Percentiles rank a stretch among this genome's conserved stretches.
Evolutionary conservation across 2,888 invertebrate genomes (phyloP).

Genomic region (Limnephilus rhombicus): DNA sequence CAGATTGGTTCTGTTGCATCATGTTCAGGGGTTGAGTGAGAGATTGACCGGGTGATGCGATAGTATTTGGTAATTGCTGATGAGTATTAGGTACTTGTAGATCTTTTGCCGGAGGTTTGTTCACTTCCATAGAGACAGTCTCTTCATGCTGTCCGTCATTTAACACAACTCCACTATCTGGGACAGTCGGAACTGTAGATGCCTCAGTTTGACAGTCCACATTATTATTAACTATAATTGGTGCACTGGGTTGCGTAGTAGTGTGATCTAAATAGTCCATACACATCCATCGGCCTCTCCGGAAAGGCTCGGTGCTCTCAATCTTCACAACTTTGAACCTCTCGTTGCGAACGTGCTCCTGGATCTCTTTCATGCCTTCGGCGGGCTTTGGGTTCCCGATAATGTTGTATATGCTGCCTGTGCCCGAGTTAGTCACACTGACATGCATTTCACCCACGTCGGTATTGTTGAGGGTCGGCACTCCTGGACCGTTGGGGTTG

Average conservation of each 20-base stretch:
- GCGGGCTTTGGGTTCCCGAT: slow-evolving; percentile 78
- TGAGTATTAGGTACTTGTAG: slow-evolving; percentile 74
- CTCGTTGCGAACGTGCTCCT: slow-evolving; percentile 87
- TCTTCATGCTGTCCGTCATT: slow-evolving; percentile 78
- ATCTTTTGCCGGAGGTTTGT: slow-evolving; percentile 75
- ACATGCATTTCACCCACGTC: slow-evolving; percentile 81
- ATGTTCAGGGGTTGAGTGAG: slow-evolving; percentile 75
- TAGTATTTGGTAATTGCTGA: slow-evolving; percentile 76
- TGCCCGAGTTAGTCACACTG: slow-evolving; percentile 80
- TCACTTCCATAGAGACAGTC: slow-evolving; percentile 70
- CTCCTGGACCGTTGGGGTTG: slow-evolving; percentile 75
- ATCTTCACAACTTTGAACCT: slow-evolving; percentile 97
- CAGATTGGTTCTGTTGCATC: slow-evolving; percentile 73
- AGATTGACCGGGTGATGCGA: slow-evolving; percentile 77
- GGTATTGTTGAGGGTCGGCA: slow-evolving; percentile 77
- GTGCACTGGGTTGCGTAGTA: slow-evolving; percentile 77
- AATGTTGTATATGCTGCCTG: slow-evolving; percentile 80
- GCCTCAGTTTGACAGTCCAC: slow-evolving; percentile 73
- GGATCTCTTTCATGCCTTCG: slow-evolving; percentile 80
- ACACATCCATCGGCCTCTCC: slow-evolving; percentile 95
- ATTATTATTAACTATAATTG: slow-evolving; percentile 76
- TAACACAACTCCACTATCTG: slow-evolving; percentile 77
- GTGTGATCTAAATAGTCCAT: slow-evolving; percentile 96
- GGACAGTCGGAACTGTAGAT: slow-evolving; percentile 71
- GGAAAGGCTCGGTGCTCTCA: slow-evolving; percentile 95